A percentile compares a stretch with the other conserved stretches of the same genome.
phyloP scores from a whole-genome alignment of 2,797 vertebrate genomes.

The Salarias fasciatus region DNA sequence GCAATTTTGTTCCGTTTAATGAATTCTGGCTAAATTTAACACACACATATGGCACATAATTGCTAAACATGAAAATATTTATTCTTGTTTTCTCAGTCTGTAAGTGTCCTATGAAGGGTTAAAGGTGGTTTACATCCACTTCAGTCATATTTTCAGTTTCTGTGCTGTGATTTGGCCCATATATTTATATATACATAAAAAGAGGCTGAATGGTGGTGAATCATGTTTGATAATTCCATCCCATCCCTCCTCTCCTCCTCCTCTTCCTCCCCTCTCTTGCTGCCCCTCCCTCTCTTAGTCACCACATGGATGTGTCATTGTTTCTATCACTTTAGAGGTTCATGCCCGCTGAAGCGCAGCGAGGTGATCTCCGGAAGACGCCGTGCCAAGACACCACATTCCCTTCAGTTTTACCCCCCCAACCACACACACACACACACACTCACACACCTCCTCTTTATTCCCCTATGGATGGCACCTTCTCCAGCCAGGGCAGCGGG shows the following conservation, averaged over 20 bases:
- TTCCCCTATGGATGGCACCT: constrained; percentile 72
- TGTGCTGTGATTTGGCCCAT: constrained; percentile 13
- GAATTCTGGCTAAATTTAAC: too few species aligned
- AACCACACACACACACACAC: constrained; percentile 16
- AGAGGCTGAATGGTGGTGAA: constrained; percentile 48
- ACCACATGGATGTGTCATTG: constrained; percentile 85
- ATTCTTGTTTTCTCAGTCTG: too few species aligned
- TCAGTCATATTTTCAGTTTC: constrained; percentile 17
- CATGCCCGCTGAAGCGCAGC: constrained; percentile 90
- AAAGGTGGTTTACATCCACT: too few species aligned
- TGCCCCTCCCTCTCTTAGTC: constrained; percentile 79
- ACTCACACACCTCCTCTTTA: constrained; percentile 43
- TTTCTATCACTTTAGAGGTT: constrained; percentile 89
- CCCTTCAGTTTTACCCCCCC: constrained; percentile 50
- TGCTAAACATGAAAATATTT: too few species aligned
- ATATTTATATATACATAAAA: background rate
- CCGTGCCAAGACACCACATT: constrained; percentile 84
- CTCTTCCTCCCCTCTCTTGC: constrained; percentile 24
- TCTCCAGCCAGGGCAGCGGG: constrained; percentile 58
- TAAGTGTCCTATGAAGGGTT: too few species aligned
- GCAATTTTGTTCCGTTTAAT: too few species aligned
- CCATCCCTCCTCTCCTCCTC: constrained; percentile 17
- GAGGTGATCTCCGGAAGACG: constrained; percentile 86
- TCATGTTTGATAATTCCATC: constrained; percentile 57
- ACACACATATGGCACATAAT: too few species aligned